Conservation (phyloP, 2,888 invertebrate species). For the Thymelicus lineola region DNA sequence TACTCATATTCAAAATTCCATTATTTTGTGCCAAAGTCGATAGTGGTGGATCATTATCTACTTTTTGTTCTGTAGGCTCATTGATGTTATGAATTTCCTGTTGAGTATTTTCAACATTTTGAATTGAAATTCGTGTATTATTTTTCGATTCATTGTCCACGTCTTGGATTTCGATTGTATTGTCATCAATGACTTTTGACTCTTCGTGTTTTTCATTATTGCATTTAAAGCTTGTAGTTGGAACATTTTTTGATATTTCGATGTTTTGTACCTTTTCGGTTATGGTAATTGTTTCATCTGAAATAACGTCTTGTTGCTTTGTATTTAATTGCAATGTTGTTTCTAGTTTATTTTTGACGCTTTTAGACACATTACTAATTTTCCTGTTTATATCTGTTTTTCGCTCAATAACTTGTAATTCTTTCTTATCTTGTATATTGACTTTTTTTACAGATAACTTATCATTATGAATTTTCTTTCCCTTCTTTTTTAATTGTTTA, state of each 20-base stretch:
- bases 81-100: not conserved
- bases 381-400: constrained; percentile 7
- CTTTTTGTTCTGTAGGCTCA: not conserved
- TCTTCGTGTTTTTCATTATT: not conserved
- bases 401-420: constrained; percentile 4
- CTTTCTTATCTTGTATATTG: constrained; percentile 12
- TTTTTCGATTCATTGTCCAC: not conserved
- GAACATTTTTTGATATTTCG: not conserved
- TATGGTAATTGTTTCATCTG: constrained; percentile 37
- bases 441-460: not conserved
- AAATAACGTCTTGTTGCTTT: constrained; percentile 4
- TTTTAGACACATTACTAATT: constrained; percentile 4
- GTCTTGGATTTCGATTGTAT: not conserved
- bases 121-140: not conserved
- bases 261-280: not conserved
- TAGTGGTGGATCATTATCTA: not conserved
- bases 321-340: not conserved
- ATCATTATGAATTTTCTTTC: constrained; percentile 37
- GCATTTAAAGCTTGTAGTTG: not conserved
- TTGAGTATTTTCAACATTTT: not conserved
- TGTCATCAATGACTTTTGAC: not conserved
- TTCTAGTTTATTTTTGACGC: not conserved
- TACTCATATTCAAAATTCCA: not conserved
- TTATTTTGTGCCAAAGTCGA: not conserved
- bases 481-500: constrained; percentile 38